A percentile compares a stretch with the other conserved stretches of the same genome.
These are phyloP conservation scores for Hermodice carunculata DNA, from an alignment of 2,888 invertebrate genomes.

Conservation along the genomic window DNA sequence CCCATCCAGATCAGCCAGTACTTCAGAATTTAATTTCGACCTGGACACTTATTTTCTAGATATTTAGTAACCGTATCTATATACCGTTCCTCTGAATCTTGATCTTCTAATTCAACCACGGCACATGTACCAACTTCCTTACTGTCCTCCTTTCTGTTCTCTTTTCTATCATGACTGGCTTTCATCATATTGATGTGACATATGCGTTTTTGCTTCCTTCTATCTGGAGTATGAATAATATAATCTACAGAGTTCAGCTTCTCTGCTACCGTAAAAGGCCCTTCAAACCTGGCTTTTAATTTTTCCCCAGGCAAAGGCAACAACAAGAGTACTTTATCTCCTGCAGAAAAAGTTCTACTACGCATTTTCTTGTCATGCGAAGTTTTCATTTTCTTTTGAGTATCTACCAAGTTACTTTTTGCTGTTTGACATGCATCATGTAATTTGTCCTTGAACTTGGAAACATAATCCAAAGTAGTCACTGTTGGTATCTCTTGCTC, in stretches of 20 bases:
- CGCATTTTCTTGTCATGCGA: neutral
- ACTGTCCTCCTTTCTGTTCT: too few relatives aligned
- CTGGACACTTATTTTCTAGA: too few relatives aligned
- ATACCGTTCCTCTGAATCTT: too few relatives aligned
- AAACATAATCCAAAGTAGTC: neutral
- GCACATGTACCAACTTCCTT: too few relatives aligned
- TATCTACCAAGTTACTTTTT: neutral
- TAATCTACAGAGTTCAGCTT: neutral
- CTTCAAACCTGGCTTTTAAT: neutral
- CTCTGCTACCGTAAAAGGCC: neutral
- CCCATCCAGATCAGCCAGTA: too few relatives aligned
- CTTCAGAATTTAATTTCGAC: too few relatives aligned
- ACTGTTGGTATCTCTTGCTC: too few relatives aligned
- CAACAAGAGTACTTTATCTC: neutral
- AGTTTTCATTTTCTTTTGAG: neutral
- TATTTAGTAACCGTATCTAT: too few relatives aligned
- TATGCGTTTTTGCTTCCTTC: neutral
- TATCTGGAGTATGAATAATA: slow-evolving; percentile 1
- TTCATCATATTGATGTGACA: slow-evolving; percentile 10
- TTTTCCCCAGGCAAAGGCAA: neutral
- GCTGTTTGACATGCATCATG: neutral
- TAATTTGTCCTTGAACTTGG: neutral
- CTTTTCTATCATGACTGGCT: too few relatives aligned
- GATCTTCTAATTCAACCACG: too few relatives aligned
- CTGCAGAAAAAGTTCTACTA: neutral